A percentile compares a stretch with the other conserved stretches of the same genome.
Conservation (phyloP, 2,113 vertebrate genomes). For the Romanogobio albipinnatus region DNA sequence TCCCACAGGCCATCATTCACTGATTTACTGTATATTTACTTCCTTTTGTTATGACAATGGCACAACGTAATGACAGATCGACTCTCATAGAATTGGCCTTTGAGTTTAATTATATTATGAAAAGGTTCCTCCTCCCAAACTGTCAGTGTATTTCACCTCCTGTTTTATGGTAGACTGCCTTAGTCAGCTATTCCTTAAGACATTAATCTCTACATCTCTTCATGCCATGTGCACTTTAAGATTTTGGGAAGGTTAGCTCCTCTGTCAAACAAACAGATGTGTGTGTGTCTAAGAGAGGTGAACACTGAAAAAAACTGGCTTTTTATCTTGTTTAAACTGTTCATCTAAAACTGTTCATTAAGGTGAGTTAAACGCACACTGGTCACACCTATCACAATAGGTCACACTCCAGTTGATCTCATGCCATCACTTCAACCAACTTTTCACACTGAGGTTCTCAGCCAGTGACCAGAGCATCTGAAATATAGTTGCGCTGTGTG, state of each 20-base stretch:
- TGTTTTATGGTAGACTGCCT: conserved; percentile 20
- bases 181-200: conserved; percentile 16
- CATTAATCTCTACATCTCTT: neutral
- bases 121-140: neutral
- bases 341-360: neutral
- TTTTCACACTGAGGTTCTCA: conserved; percentile 63
- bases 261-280: conserved; percentile 9
- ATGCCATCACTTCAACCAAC: conserved; percentile 54
- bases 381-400: conserved; percentile 34
- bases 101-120: conserved; percentile 3
- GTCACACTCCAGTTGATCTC: conserved; percentile 51
- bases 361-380: neutral
- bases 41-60: conserved; percentile 39
- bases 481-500: conserved; percentile 71
- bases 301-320: too few species aligned
- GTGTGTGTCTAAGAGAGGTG: neutral
- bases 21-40: conserved; percentile 26
- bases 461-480: conserved; percentile 53
- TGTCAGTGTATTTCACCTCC: conserved; percentile 30
- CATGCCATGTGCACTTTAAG: conserved; percentile 7
- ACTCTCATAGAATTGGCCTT: neutral
- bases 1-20: conserved; percentile 32
- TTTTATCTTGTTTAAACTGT: too few species aligned
- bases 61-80: conserved; percentile 16
- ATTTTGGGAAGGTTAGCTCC: neutral